Percentiles rank a stretch among this genome's conserved stretches.
Conservation (phyloP, 1,140 invertebrate species). For the Mercenaria mercenaria region DNA sequence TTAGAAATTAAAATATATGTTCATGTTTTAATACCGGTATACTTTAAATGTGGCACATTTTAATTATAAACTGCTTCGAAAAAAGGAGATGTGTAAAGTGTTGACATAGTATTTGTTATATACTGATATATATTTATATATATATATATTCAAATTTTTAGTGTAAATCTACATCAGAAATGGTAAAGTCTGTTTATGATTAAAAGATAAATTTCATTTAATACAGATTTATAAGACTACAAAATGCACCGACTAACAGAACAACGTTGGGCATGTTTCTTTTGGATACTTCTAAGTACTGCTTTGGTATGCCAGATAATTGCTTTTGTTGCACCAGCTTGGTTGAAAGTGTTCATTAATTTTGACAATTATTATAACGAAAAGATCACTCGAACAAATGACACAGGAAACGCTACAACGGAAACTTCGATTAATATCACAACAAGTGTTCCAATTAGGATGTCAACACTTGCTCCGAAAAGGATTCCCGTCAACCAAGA, state of each 20-base stretch:
- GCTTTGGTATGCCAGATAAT: neutral
- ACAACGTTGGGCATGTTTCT: conserved; percentile 3
- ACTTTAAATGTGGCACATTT: too few species aligned
- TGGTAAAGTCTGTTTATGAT: too few species aligned
- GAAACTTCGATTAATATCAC: neutral
- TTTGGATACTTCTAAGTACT: neutral
- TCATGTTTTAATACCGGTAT: too few species aligned
- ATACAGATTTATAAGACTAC: too few species aligned
- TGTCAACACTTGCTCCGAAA: neutral
- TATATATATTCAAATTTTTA: too few species aligned
- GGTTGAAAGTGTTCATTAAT: conserved; percentile 34
- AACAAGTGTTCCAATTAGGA: neutral
- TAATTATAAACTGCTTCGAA: too few species aligned
- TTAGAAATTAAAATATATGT: too few species aligned
- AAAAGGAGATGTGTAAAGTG: too few species aligned
- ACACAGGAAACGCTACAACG: neutral
- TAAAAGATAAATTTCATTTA: too few species aligned
- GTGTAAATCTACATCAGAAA: too few species aligned
- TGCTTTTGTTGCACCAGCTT: conserved; percentile 9
- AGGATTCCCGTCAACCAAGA: conserved; percentile 26
- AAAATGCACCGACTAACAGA: conserved; percentile 16
- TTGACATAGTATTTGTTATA: too few species aligned
- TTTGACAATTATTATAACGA: neutral
- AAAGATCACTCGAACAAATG: neutral
- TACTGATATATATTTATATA: too few species aligned